phyloP scores from a whole-genome alignment of 2,888 invertebrate genomes.

The Cataglyphis livida region DNA sequence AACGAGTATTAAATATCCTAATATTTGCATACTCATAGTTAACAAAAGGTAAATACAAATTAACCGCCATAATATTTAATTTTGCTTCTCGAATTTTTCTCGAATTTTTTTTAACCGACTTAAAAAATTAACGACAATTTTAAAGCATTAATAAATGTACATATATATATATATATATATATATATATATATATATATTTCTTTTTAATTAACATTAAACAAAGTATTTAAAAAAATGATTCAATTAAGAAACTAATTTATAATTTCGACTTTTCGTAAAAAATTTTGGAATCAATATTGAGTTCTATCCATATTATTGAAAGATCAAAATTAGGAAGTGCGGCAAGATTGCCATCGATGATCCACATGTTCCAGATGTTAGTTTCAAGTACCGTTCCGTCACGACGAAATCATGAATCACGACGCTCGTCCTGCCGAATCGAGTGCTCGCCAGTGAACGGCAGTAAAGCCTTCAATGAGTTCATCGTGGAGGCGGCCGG shows the following conservation, averaged over 20 bases:
- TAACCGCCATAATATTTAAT: neutral
- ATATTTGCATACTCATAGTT: neutral
- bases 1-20: conserved; percentile 55
- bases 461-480: conserved; percentile 75
- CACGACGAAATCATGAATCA: neutral
- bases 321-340: neutral
- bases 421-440: conserved; percentile 60
- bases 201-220: neutral
- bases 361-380: neutral
- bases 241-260: neutral
- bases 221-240: neutral
- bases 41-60: neutral
- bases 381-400: neutral
- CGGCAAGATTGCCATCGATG: neutral
- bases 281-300: neutral
- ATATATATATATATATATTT: neutral
- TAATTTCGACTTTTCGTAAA: neutral
- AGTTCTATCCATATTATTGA: neutral
- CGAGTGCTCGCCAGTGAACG: conserved; percentile 68
- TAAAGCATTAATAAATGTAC: neutral
- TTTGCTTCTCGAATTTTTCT: neutral
- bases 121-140: neutral
- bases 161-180: neutral
- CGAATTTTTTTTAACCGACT: neutral
- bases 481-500: conserved; percentile 65